Conservation (phyloP, 2,888 invertebrate genomes). For the Keiferia lycopersicella region DNA sequence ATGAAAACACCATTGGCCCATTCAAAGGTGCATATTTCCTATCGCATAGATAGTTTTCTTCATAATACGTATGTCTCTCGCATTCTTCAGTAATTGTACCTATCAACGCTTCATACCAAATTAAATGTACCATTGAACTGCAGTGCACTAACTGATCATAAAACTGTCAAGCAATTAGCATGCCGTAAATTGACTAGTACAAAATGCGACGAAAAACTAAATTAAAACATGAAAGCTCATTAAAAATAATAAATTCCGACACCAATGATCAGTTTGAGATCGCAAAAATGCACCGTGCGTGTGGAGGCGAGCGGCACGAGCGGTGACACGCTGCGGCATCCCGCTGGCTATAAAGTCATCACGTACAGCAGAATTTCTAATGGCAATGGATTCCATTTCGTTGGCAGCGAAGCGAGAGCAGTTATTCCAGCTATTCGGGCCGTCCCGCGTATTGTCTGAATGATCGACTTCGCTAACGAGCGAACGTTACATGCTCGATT, state of each 20-base stretch:
- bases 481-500: constrained; percentile 31
- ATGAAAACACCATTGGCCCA: no score
- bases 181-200: constrained; percentile 16
- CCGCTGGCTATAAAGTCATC: constrained; percentile 73
- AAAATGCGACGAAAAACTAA: constrained; percentile 31
- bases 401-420: constrained; percentile 73
- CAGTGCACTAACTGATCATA: neutral
- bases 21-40: no score
- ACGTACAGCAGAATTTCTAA: constrained; percentile 73
- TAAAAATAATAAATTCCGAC: constrained; percentile 43
- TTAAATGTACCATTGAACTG: neutral
- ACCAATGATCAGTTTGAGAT: constrained; percentile 39
- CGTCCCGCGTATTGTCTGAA: constrained; percentile 58
- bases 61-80: no score
- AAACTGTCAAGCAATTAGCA: constrained; percentile 17
- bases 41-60: no score
- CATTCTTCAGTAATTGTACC: neutral
- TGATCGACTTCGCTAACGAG: constrained; percentile 36
- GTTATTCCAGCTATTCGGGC: constrained; percentile 68
- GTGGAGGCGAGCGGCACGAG: constrained; percentile 45
- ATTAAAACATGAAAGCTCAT: constrained; percentile 45
- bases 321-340: constrained; percentile 56
- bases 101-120: neutral
- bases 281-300: constrained; percentile 50
- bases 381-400: constrained; percentile 76